Base-by-base conservation (phyloP, 2,888 invertebrate genomes). In the Eupelmus urozonus region DNA sequence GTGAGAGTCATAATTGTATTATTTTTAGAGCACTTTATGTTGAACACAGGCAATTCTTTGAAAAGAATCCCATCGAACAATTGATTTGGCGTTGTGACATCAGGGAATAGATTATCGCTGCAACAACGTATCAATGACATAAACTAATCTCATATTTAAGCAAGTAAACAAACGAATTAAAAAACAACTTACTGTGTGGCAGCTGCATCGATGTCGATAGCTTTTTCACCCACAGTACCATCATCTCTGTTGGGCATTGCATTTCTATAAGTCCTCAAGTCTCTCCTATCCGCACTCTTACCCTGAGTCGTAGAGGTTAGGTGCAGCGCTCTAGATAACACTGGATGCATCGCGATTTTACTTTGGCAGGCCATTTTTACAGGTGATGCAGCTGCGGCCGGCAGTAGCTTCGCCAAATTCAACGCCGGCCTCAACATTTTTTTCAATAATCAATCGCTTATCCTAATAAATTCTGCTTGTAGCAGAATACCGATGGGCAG, bases 1-100 rank as follows among this genome's bases (percentile, higher is more conserved):
- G 95, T 94, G 51, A 97, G 87, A 11, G 92, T 91, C 76, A 98
- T 92, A 75, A 97, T 94, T 11, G 98, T 98, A 89, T 98, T 98
- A 91, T 98, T 98, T 78, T 92, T 93, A 11, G 95, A 93, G 0
- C 96, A 95, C 85, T 94, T 92, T 62, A 98, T 94, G 88, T 97
- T 94, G 83, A 95, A 93, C 76, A 98, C 92, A 0, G 97, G 97
- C 67, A 98, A 87, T 63, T 97, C 94, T 87, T 94, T 93, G 88
- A 94, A 98, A 1, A 93, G 92, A 0, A 94, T 90, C 0, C 96
- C 97, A 87, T 95, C 92, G 85, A 96, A 96, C 2, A 96, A 86
- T 84, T 91, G 90, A 78, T 93, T 92, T 49, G 95, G 94, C 0
- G 97, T 96, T 70, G 93, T 92, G 76, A 91, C 90, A 86, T 95